Evolutionary conservation across 35 echinoderm and acorn worm species (phyloP).

Genomic region (Stichopus chloronotus): DNA sequence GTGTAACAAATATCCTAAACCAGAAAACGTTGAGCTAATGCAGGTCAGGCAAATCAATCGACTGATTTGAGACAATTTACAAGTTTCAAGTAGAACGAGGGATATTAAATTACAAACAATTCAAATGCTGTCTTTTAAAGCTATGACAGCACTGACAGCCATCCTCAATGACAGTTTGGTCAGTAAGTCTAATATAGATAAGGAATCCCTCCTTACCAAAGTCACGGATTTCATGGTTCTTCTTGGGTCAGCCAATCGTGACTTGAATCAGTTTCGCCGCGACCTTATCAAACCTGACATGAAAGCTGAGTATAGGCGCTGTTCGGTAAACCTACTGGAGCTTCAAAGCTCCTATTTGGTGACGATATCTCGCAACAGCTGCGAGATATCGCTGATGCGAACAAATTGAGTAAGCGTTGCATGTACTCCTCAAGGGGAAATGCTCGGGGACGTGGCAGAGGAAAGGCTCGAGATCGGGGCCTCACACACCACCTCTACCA

Average conservation of each 20-base stretch:
- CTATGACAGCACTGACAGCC: slow-evolving; percentile 2
- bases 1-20: slow-evolving; percentile 1
- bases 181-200: background rate
- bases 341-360: background rate
- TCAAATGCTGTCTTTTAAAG: background rate
- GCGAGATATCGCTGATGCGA: background rate
- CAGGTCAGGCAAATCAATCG: background rate
- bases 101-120: background rate
- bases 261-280: background rate
- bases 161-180: background rate
- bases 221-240: background rate
- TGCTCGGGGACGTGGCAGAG: background rate
- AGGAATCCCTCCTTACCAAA: slow-evolving; percentile 17
- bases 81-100: background rate
- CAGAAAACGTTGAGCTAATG: slow-evolving; percentile 10
- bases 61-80: background rate
- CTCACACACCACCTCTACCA: background rate
- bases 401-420: background rate
- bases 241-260: background rate
- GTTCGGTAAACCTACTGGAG: background rate
- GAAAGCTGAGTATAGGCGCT: background rate
- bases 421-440: background rate
- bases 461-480: background rate
- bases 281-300: background rate
- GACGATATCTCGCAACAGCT: slow-evolving; percentile 11